These are phyloP conservation scores for Allacma fusca DNA, from an alignment of 2,888 invertebrate species.

Conservation along the genomic window DNA sequence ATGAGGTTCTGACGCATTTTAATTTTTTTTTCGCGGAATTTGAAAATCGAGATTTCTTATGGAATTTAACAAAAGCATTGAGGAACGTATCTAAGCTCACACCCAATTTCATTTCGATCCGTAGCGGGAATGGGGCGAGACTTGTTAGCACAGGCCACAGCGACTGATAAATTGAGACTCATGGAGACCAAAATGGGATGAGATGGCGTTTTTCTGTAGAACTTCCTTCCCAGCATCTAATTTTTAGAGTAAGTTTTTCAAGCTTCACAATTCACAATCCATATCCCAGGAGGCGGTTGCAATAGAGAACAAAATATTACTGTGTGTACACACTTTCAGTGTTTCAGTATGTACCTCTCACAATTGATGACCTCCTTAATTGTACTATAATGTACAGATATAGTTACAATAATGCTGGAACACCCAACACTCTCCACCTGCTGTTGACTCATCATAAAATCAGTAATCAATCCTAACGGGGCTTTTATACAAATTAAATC, in stretches of 20 bases:
- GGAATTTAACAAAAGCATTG: too few species aligned
- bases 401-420: background rate
- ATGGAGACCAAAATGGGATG: background rate
- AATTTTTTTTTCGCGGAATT: too few species aligned
- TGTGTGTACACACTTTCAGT: too few species aligned
- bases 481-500: slow-evolving; percentile 31
- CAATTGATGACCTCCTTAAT: too few species aligned
- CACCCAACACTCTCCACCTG: background rate
- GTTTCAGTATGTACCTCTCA: too few species aligned
- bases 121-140: too few species aligned
- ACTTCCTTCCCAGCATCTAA: background rate
- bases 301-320: background rate
- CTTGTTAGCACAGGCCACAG: slow-evolving; percentile 10
- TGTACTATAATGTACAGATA: too few species aligned
- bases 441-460: slow-evolving; percentile 20
- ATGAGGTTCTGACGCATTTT: too few species aligned
- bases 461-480: slow-evolving; percentile 30
- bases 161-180: background rate
- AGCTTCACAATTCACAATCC: background rate
- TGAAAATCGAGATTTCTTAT: too few species aligned
- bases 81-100: too few species aligned
- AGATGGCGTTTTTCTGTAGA: slow-evolving; percentile 14
- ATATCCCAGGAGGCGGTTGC: too few species aligned
- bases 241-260: background rate
- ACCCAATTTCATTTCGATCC: too few species aligned